A percentile compares a stretch with the other conserved stretches of the same genome.
These are phyloP conservation scores for Notamacropus eugenii DNA, from an alignment of 2,797 vertebrate species.

Conservation along the genomic window DNA sequence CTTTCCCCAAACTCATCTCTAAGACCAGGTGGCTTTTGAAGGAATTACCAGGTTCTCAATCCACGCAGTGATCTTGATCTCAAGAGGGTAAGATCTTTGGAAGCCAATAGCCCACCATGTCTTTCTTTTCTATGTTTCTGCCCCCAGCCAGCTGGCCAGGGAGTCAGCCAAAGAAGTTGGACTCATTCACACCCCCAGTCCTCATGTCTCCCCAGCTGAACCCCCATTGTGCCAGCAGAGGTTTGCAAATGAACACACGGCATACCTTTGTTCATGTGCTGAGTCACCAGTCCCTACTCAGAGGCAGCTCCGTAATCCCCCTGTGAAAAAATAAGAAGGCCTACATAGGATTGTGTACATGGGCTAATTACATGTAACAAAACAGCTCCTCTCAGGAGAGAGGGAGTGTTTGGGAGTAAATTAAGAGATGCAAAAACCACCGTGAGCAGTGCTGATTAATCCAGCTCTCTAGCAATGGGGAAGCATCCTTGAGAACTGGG, in stretches of 20 bases:
- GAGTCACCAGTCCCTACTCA: constrained; percentile 53
- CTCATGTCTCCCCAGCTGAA: constrained; percentile 28
- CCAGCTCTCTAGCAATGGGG: constrained; percentile 73
- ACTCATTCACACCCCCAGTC: constrained; percentile 44
- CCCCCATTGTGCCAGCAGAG: background rate
- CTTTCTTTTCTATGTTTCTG: constrained; percentile 49
- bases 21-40: background rate
- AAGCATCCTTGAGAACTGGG: constrained; percentile 74
- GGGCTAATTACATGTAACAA: constrained; percentile 77
- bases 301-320: constrained; percentile 45
- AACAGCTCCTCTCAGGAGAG: constrained; percentile 80
- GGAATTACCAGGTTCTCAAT: background rate
- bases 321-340: constrained; percentile 76
- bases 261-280: constrained; percentile 69
- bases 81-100: constrained; percentile 29
- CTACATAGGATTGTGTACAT: constrained; percentile 44
- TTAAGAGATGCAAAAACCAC: constrained; percentile 73
- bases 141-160: constrained; percentile 42
- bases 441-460: constrained; percentile 58
- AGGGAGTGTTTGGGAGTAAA: constrained; percentile 77
- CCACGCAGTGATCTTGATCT: background rate
- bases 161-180: constrained; percentile 47
- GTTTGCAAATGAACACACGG: constrained; percentile 61
- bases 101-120: constrained; percentile 42
- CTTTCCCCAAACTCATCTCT: background rate